phyloP scores from a whole-genome alignment of 2,888 invertebrate species.

The Ceratothoa steindachneri region DNA sequence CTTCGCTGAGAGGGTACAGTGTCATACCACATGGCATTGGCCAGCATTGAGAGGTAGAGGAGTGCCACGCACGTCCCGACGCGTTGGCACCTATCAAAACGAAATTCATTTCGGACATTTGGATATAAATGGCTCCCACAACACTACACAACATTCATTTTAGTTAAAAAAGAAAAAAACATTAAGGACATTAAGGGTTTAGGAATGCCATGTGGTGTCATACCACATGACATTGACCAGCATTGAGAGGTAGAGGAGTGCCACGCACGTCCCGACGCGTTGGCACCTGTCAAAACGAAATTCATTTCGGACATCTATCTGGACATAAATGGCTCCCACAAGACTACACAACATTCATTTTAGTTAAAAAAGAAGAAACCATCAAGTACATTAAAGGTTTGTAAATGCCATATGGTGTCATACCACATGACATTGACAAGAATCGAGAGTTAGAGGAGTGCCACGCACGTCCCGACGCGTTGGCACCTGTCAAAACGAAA shows the following conservation, averaged over 20 bases:
- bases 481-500: conserved; percentile 50
- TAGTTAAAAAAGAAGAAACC: no score
- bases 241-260: conserved; percentile 57
- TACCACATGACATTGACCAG: conserved; percentile 58
- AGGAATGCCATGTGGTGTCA: no score
- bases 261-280: conserved; percentile 56
- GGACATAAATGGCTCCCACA: no score
- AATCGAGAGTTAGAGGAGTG: conserved; percentile 57
- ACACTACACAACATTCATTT: no score
- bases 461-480: conserved; percentile 56
- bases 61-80: conserved; percentile 57
- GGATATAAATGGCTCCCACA: no score
- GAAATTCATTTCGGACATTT: no score
- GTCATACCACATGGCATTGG: conserved; percentile 58
- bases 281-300: conserved; percentile 50
- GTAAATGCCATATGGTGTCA: no score
- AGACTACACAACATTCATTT: no score
- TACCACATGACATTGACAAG: conserved; percentile 58
- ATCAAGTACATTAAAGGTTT: no score
- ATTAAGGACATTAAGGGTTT: no score
- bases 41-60: conserved; percentile 56
- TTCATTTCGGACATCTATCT: no score
- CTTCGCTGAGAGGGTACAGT: conserved; percentile 49
- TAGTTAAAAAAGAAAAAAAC: no score
- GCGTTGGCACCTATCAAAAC: conserved; percentile 51